These are phyloP conservation scores for Galbula dea DNA, from an alignment of 2,113 vertebrate species.

Conservation along the genomic window DNA sequence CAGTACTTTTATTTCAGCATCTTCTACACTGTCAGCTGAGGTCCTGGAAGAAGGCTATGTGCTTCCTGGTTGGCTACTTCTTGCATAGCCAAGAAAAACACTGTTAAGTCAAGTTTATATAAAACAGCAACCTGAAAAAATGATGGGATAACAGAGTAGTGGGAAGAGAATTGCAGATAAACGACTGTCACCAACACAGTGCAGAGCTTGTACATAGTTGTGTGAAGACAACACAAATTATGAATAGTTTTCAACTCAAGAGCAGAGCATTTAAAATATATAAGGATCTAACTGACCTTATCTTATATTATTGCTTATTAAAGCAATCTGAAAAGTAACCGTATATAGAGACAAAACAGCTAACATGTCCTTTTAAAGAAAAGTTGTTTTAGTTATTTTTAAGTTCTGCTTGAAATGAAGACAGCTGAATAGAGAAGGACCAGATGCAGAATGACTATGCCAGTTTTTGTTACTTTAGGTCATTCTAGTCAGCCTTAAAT, in stretches of 20 bases:
- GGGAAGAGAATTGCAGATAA: not conserved
- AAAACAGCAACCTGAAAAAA: slow-evolving; percentile 13
- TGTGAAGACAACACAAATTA: not conserved
- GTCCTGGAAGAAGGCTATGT: not conserved
- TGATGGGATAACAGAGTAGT: not conserved
- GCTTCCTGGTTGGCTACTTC: not conserved
- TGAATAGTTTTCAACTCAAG: not conserved
- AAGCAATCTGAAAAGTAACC: not conserved
- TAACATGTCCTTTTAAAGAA: not conserved
- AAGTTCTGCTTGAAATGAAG: not conserved
- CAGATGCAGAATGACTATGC: not conserved
- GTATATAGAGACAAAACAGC: not conserved
- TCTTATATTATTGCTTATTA: not conserved
- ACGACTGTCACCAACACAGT: not conserved
- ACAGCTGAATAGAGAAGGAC: not conserved
- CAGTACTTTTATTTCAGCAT: not conserved
- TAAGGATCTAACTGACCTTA: not conserved
- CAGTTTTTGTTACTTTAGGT: not conserved
- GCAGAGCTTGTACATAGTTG: not conserved
- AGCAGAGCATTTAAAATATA: not conserved
- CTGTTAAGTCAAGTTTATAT: not conserved
- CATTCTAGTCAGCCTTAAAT: not conserved
- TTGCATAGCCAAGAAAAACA: not conserved
- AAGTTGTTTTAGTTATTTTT: not conserved
- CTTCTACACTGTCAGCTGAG: not conserved